Evolutionary conservation across 2,888 invertebrate genomes (phyloP).

Genomic region (Nephrotoma flavescens): DNA sequence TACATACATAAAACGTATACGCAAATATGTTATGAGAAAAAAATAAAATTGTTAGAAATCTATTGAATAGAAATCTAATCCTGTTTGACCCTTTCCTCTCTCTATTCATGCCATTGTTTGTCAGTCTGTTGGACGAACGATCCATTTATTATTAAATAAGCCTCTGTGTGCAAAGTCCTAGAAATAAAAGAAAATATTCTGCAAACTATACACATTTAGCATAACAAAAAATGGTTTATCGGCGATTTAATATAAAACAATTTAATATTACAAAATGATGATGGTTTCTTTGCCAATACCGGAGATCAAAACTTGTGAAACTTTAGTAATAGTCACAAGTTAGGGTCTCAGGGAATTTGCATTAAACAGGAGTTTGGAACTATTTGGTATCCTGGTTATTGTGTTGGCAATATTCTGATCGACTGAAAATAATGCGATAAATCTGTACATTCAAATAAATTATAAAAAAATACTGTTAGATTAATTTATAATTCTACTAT

Average conservation of each 20-base stretch:
- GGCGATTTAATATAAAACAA: not conserved
- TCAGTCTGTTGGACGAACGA: not conserved
- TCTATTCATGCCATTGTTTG: not conserved
- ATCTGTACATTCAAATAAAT: not conserved
- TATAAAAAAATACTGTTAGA: not conserved
- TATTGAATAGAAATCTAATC: not conserved
- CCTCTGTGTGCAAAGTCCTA: not conserved
- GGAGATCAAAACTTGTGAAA: constrained; percentile 37
- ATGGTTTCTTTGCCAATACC: constrained; percentile 30
- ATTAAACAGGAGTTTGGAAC: not conserved
- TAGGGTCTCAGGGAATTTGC: constrained; percentile 37
- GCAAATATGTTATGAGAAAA: not conserved
- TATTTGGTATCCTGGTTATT: not conserved
- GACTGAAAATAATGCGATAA: not conserved
- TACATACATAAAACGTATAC: not conserved
- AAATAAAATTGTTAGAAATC: not conserved
- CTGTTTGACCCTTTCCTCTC: not conserved
- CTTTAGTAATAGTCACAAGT: constrained; percentile 35
- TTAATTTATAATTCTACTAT: not conserved
- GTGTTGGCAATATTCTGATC: not conserved
- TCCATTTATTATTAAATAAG: not conserved
- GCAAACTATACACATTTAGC: not conserved
- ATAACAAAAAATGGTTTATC: not conserved
- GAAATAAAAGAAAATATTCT: not conserved
- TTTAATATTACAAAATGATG: not conserved